Evolutionary conservation across 2,113 vertebrate genomes (phyloP), one percentile per base, ranked within the genome.

Genomic region (Antennarius striatus): DNA sequence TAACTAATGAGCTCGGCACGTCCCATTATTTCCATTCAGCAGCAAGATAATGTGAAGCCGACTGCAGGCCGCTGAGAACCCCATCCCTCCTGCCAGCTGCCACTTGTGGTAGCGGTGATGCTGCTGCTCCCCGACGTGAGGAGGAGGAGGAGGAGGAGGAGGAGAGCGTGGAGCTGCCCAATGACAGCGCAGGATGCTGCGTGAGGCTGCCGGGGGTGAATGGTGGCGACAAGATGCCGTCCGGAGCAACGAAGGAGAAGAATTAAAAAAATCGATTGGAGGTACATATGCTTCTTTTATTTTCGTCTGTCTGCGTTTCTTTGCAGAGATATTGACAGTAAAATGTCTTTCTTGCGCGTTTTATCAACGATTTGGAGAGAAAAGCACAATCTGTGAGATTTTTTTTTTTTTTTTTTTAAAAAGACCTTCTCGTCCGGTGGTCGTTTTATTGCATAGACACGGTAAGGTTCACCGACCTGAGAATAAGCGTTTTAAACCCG

Each of bases 181-280:
- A 91, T 92, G 88, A 91, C 89, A 84, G 90, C 68, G 88, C 88
- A 85, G 91, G 90, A 90, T 90, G 87, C 90, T 91, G 75, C 71
- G 71, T 71, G 83, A 87, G 74, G 87, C 84, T 85, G 88, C 80
- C 77, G 32, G 85, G 85, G 85, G 77, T 91, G 91, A 87, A 90
- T 90, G 86, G 89, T 92, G 87, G 83, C 89, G 89, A 89, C 86
- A 87, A 84, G 88, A 89, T 88, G 80, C 83, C 84, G 84, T 88
- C 81, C 66, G 69, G 49, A 80, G 75, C 81, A 72, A 77, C 78
- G 83, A 90, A 90, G 87, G 79, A 83, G 86, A 86, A 77, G 86
- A 82, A 81, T 73, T 90, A 79, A 86, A 90, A 79, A 86, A 90
- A 79, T 75, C 86, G 80, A 83, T 66, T 66, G 73, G 86, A 92